Evolutionary conservation across 2,797 vertebrate species (phyloP).

Genomic region (Spondyliosoma cantharus): DNA sequence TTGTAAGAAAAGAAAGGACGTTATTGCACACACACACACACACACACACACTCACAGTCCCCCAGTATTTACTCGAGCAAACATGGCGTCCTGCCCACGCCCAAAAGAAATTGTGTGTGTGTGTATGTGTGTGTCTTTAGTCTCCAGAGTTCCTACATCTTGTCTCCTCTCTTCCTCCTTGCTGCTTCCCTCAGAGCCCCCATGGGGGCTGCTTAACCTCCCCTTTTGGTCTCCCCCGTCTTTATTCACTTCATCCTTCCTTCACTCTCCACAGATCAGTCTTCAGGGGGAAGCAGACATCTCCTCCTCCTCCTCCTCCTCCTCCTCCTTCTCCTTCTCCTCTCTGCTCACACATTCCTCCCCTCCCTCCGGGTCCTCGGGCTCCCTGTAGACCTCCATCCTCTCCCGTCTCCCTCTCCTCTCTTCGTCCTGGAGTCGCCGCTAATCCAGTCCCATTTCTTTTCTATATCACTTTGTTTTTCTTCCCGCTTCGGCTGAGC

Average conservation of each 20-base stretch:
- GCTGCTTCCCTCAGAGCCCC: constrained; percentile 35
- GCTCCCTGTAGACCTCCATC: constrained; percentile 43
- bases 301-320: constrained; percentile 22
- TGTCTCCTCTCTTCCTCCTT: constrained; percentile 52
- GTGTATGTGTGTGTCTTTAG: constrained; percentile 55
- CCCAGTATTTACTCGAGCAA: constrained; percentile 63
- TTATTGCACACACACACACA: constrained; percentile 22
- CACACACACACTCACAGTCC: constrained; percentile 28
- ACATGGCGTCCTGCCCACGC: constrained; percentile 61
- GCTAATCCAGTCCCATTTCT: constrained; percentile 56
- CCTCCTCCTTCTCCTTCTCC: constrained; percentile 10
- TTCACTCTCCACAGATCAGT: constrained; percentile 47
- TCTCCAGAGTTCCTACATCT: constrained; percentile 58
- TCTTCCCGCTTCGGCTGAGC: constrained; percentile 48
- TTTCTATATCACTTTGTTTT: constrained; percentile 55
- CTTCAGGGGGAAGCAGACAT: constrained; percentile 43
- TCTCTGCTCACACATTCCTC: constrained; percentile 27
- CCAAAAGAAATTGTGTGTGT: constrained; percentile 30
- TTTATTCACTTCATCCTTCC: constrained; percentile 62
- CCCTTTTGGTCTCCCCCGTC: constrained; percentile 46
- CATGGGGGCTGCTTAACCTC: constrained; percentile 48
- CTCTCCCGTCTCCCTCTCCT: constrained; percentile 17
- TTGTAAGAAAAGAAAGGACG: constrained; percentile 49
- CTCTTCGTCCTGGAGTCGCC: constrained; percentile 36
- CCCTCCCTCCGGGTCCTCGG: constrained; percentile 21